A percentile compares a stretch with the other conserved stretches of the same genome.
phyloP scores from a whole-genome alignment of 2,888 invertebrate species.

The Drosophila borealis region DNA sequence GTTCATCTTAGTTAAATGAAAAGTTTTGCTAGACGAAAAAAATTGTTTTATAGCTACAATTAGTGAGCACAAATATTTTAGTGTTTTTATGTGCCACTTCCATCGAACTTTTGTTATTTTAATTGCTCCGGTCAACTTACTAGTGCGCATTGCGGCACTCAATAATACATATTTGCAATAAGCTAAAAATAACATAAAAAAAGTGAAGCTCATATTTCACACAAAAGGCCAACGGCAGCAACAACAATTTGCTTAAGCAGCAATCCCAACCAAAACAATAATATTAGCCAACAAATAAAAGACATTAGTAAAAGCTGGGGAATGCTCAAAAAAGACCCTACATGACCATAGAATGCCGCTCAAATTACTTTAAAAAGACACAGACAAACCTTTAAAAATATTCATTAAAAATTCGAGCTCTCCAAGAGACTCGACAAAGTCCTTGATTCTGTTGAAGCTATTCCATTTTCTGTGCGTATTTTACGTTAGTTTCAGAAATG shows the following conservation, averaged over 20 bases:
- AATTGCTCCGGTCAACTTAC: slow-evolving; percentile 50
- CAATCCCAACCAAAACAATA: slow-evolving; percentile 51
- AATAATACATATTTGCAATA: slow-evolving; percentile 42
- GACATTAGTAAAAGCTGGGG: slow-evolving; percentile 29
- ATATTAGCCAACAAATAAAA: slow-evolving; percentile 55
- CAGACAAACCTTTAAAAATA: neutral
- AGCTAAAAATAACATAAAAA: slow-evolving; percentile 47
- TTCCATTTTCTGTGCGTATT: too few relatives aligned
- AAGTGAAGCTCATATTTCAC: slow-evolving; percentile 64
- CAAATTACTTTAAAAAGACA: neutral
- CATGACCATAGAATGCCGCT: slow-evolving; percentile 13
- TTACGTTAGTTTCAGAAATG: too few relatives aligned
- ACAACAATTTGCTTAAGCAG: slow-evolving; percentile 44
- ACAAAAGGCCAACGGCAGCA: slow-evolving; percentile 26
- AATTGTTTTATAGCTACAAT: neutral
- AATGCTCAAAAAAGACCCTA: neutral
- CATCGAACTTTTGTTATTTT: slow-evolving; percentile 22
- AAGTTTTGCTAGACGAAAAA: too few relatives aligned
- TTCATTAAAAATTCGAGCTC: neutral
- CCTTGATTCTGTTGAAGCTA: too few relatives aligned
- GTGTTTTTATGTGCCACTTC: slow-evolving; percentile 21
- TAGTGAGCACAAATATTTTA: neutral
- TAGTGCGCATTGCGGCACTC: slow-evolving; percentile 27
- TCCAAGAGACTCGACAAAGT: too few relatives aligned
- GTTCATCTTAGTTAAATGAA: too few relatives aligned